These are phyloP conservation scores for Phocides pigmalion DNA, from an alignment of 1,140 invertebrate species.

Conservation along the genomic window DNA sequence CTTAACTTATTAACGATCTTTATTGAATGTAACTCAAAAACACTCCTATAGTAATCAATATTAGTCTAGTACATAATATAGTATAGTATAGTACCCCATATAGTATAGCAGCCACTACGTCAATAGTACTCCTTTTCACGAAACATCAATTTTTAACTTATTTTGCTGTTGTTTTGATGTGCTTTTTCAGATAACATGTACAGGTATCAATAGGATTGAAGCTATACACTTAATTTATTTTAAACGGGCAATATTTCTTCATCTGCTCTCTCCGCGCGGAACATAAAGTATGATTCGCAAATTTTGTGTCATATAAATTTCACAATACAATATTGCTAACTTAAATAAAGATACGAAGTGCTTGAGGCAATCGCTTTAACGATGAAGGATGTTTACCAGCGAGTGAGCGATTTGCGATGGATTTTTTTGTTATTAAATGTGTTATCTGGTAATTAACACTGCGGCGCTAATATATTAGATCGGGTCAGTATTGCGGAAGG, in stretches of 20 bases:
- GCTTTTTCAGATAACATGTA: slow-evolving; percentile 73
- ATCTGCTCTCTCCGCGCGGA: slow-evolving; percentile 7
- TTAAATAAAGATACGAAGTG: slow-evolving; percentile 26
- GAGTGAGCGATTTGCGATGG: not conserved
- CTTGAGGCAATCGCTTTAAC: slow-evolving; percentile 21
- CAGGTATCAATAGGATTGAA: slow-evolving; percentile 75
- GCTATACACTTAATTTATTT: not conserved
- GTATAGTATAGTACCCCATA: too few relatives aligned
- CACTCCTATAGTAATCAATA: too few relatives aligned
- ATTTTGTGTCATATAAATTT: slow-evolving; percentile 34
- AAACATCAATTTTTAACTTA: slow-evolving; percentile 58
- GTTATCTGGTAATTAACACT: too few relatives aligned
- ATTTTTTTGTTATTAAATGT: not conserved
- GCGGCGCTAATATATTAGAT: too few relatives aligned
- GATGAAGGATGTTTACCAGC: not conserved
- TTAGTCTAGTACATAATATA: too few relatives aligned
- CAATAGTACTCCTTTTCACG: slow-evolving; percentile 37
- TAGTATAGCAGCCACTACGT: too few relatives aligned
- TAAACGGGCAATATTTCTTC: slow-evolving; percentile 2
- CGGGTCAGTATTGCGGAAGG: too few relatives aligned
- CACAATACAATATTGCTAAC: slow-evolving; percentile 26
- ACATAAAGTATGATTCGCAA: slow-evolving; percentile 17
- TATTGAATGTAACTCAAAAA: too few relatives aligned
- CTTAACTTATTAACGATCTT: too few relatives aligned
- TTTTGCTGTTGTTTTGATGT: slow-evolving; percentile 67